Percentiles rank a stretch among this genome's conserved stretches.
Conservation (phyloP, 2,113 vertebrate genomes). For the Lepus timidus region DNA sequence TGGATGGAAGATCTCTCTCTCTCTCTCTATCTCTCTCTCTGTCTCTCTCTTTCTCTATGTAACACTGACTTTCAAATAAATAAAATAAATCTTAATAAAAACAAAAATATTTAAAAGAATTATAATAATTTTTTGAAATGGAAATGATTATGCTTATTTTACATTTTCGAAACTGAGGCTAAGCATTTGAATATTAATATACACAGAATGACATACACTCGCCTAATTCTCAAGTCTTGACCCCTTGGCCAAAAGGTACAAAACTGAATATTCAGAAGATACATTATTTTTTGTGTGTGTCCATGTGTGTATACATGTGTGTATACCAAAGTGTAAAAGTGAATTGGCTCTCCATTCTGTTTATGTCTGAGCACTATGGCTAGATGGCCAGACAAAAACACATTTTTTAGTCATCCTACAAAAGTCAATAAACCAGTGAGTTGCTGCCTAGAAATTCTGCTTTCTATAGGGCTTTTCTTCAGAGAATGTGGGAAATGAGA, state of each 20-base stretch:
- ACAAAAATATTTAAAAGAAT: neutral
- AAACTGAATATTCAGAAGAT: neutral
- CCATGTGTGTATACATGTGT: neutral
- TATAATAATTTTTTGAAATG: slow-evolving; percentile 13
- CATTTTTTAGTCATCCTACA: neutral
- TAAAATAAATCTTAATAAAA: too few species aligned
- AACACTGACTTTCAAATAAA: too few species aligned
- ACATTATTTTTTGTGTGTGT: neutral
- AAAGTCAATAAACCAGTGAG: neutral
- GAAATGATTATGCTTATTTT: slow-evolving; percentile 45
- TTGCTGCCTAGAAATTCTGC: neutral
- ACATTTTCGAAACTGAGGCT: slow-evolving; percentile 2
- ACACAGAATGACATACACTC: neutral
- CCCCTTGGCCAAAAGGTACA: neutral
- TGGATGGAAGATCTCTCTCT: too few species aligned
- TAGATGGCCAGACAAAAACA: neutral
- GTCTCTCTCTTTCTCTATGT: too few species aligned
- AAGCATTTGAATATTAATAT: neutral
- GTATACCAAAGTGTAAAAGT: slow-evolving; percentile 35
- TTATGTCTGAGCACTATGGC: neutral
- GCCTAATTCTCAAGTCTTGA: neutral
- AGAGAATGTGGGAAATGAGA: neutral
- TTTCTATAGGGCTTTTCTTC: neutral
- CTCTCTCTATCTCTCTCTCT: too few species aligned
- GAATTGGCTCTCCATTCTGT: neutral